These are phyloP conservation scores for Menidia beryllina DNA, from an alignment of 2,113 vertebrate genomes.

Conservation along the genomic window DNA sequence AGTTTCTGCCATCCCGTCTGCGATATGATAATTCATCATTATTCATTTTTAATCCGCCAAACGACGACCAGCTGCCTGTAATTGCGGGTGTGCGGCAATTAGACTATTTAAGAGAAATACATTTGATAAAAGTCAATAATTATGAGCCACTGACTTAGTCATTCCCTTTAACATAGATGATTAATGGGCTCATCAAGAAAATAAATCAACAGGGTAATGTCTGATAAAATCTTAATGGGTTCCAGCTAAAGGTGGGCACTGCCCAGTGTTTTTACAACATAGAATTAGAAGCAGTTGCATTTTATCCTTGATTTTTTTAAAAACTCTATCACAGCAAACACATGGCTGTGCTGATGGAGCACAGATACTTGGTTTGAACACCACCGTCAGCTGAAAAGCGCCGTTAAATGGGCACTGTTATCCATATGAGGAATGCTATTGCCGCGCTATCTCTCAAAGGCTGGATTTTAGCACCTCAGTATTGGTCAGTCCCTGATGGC, in stretches of 20 bases:
- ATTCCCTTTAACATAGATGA: background rate
- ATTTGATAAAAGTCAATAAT: too few species aligned
- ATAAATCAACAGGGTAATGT: background rate
- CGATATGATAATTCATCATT: too few species aligned
- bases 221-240: background rate
- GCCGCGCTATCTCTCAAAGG: background rate
- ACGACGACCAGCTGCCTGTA: too few species aligned
- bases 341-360: background rate
- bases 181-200: background rate
- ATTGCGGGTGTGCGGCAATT: background rate
- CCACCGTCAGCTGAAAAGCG: background rate
- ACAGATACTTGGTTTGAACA: too few species aligned
- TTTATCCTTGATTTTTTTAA: background rate
- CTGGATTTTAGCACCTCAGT: slow-evolving; percentile 5
- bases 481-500: too few species aligned
- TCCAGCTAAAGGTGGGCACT: background rate
- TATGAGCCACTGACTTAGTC: too few species aligned
- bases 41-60: too few species aligned
- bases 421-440: slow-evolving; percentile 3
- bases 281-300: background rate
- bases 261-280: background rate
- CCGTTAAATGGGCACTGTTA: background rate
- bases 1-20: too few species aligned
- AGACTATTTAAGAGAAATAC: background rate
- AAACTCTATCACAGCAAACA: background rate